A percentile compares a stretch with the other conserved stretches of the same genome.
phyloP scores from a whole-genome alignment of 2,888 invertebrate species.

The Torymus texanus region DNA sequence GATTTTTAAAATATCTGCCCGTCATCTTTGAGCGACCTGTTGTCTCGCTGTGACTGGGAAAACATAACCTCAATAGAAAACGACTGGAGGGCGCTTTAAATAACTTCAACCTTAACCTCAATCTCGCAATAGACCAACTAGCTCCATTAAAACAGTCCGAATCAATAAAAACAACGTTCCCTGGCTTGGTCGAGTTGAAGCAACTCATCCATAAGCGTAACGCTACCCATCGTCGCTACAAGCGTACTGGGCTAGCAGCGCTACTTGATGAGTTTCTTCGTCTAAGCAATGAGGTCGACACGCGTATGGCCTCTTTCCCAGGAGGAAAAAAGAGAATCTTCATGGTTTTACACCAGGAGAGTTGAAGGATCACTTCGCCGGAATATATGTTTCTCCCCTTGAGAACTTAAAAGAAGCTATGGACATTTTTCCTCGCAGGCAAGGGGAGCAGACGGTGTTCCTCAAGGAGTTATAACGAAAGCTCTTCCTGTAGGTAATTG shows the following conservation, averaged over 20 bases:
- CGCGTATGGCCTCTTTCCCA: not conserved
- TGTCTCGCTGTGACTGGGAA: not conserved
- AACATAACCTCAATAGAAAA: not conserved
- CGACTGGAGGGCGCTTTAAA: not conserved
- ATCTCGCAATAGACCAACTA: not conserved
- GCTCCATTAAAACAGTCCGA: too few species aligned
- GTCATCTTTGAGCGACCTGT: not conserved
- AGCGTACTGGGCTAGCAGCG: not conserved
- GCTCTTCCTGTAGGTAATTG: too few species aligned
- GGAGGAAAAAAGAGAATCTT: too few species aligned
- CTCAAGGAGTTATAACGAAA: too few species aligned
- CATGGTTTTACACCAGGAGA: too few species aligned
- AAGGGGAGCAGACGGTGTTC: too few species aligned
- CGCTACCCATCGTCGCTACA: not conserved
- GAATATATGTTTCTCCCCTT: not conserved
- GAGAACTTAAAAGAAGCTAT: not conserved
- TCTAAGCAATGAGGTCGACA: not conserved
- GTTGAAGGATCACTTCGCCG: not conserved
- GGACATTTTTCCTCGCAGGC: too few species aligned
- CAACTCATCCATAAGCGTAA: not conserved
- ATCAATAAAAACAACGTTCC: too few species aligned
- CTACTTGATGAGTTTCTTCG: not conserved
- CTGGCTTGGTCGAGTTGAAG: not conserved
- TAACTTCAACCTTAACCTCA: not conserved
- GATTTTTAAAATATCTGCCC: not conserved